phyloP scores from a whole-genome alignment of 2,797 vertebrate species.

The Ctenosaura bakeri region DNA sequence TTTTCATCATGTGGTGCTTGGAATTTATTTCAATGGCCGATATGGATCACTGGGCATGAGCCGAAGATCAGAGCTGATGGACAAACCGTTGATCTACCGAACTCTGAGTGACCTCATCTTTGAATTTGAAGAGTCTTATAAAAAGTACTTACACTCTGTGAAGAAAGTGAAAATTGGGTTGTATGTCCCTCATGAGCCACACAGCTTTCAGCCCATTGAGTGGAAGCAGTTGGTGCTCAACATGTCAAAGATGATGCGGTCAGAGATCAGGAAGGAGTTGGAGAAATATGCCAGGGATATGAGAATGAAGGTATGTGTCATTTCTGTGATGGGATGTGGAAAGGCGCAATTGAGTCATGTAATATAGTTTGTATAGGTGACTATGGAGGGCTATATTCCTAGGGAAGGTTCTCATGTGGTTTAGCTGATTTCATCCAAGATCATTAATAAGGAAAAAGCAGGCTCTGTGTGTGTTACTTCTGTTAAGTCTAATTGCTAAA shows the following conservation, averaged over 20 bases:
- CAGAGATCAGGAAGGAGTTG: constrained; percentile 93
- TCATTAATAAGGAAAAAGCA: neutral
- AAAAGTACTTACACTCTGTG: constrained; percentile 93
- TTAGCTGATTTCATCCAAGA: neutral
- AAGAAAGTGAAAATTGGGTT: constrained; percentile 97
- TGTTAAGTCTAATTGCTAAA: neutral
- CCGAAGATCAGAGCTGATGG: constrained; percentile 94
- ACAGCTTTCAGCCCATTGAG: constrained; percentile 95
- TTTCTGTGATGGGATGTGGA: neutral
- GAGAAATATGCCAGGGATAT: constrained; percentile 96
- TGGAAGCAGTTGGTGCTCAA: constrained; percentile 97
- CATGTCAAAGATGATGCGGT: constrained; percentile 85
- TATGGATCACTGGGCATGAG: constrained; percentile 96
- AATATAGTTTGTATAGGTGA: neutral
- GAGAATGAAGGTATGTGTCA: constrained; percentile 92
- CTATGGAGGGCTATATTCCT: neutral
- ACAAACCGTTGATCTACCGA: constrained; percentile 91
- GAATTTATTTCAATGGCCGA: constrained; percentile 92
- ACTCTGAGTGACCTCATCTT: constrained; percentile 96
- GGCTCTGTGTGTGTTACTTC: neutral
- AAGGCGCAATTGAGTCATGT: too few relatives aligned
- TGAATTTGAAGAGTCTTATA: constrained; percentile 96
- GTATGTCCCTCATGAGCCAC: constrained; percentile 93
- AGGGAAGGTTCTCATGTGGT: neutral
- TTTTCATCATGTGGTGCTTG: constrained; percentile 96